Conservation (phyloP, 2,113 vertebrate species). For the Prietella phreatophila region DNA sequence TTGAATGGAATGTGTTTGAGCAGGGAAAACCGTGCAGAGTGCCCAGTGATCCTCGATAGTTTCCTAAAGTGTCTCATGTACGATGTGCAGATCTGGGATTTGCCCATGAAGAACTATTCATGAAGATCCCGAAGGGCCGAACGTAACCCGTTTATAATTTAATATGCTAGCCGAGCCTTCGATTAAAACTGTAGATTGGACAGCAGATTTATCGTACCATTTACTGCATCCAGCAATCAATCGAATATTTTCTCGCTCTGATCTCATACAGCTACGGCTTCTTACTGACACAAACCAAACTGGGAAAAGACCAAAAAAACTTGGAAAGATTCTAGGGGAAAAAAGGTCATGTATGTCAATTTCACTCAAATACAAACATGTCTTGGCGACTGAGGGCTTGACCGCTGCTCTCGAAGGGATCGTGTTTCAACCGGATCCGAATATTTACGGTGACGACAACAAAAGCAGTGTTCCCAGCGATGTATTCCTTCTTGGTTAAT, state of each 20-base stretch:
- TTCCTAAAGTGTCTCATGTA: not conserved
- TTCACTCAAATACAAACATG: not conserved
- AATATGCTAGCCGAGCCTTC: not conserved
- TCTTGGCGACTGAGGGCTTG: not conserved
- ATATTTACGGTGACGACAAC: not conserved
- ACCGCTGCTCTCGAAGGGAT: not conserved
- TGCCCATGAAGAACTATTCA: not conserved
- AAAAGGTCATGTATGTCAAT: not conserved
- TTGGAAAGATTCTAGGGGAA: not conserved
- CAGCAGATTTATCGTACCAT: not conserved
- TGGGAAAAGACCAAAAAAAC: not conserved
- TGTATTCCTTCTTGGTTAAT: not conserved
- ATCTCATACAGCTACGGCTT: not conserved
- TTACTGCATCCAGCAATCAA: not conserved
- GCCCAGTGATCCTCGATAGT: not conserved
- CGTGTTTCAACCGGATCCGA: not conserved
- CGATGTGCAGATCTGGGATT: not conserved
- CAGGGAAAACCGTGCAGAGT: not conserved
- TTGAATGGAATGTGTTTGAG: slow-evolving; percentile 34
- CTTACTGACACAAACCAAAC: not conserved
- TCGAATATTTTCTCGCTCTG: not conserved
- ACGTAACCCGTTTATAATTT: not conserved
- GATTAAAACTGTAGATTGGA: not conserved
- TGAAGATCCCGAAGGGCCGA: not conserved
- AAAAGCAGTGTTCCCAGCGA: not conserved